Conservation (phyloP, 2,797 vertebrate species). For the Bucorvus abyssinicus region DNA sequence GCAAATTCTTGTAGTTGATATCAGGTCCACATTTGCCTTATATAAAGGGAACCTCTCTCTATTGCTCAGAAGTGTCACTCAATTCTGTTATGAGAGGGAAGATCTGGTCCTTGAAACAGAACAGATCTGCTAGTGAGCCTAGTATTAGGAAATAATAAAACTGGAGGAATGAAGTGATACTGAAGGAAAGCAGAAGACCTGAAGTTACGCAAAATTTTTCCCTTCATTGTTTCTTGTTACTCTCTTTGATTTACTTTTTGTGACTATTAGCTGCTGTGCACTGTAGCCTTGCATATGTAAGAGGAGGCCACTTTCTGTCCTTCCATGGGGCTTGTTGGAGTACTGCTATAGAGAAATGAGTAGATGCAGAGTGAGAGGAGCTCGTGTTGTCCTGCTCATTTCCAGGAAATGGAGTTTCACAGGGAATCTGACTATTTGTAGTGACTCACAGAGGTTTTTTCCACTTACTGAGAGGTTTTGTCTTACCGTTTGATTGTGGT, state of each 20-base stretch:
- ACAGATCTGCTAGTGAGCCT: neutral
- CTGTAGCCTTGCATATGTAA: neutral
- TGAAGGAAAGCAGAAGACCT: neutral
- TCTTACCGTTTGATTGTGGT: neutral
- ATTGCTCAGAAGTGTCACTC: rapidly evolving
- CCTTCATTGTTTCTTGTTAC: neutral
- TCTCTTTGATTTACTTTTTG: neutral
- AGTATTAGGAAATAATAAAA: neutral
- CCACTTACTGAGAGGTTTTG: neutral
- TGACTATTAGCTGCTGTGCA: rapidly evolving
- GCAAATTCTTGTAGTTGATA: neutral
- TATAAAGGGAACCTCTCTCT: neutral
- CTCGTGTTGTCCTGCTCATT: neutral
- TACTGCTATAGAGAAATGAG: rapidly evolving
- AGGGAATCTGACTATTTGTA: neutral
- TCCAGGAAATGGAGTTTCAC: neutral
- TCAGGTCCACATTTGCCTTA: neutral
- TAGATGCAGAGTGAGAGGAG: neutral
- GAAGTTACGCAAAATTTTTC: neutral
- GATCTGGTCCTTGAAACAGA: neutral
- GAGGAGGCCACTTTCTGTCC: neutral
- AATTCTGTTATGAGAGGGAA: neutral
- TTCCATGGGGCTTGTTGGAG: rapidly evolving
- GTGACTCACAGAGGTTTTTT: neutral
- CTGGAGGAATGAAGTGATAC: neutral